Conservation (phyloP, 2,888 invertebrate genomes). For the Agrochola lota region DNA sequence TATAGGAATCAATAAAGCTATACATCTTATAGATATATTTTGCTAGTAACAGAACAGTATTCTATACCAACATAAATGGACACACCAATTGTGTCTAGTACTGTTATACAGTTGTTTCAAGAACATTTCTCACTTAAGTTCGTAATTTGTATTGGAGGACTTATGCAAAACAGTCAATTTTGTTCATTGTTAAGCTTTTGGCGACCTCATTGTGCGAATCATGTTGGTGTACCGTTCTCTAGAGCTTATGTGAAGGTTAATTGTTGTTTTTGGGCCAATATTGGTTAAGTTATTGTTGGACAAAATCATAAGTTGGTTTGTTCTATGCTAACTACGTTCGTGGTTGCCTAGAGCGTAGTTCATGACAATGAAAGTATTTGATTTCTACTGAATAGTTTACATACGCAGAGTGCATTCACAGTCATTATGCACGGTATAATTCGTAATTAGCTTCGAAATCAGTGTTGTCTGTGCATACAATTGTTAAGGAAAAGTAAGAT, state of each 20-base stretch:
- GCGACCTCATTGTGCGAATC: constrained; percentile 43
- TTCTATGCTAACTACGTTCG: not conserved
- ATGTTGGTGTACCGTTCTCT: constrained; percentile 27
- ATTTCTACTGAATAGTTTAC: constrained; percentile 28
- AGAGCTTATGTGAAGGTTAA: constrained; percentile 37
- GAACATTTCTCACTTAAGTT: constrained; percentile 7
- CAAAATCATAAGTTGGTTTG: not conserved
- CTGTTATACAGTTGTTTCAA: constrained; percentile 17
- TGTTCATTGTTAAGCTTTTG: constrained; percentile 46
- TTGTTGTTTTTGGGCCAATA: constrained; percentile 22
- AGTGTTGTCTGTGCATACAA: constrained; percentile 14
- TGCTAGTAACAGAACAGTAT: not conserved
- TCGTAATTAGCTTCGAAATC: constrained; percentile 21
- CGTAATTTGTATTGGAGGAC: constrained; percentile 48
- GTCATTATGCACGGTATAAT: constrained; percentile 18
- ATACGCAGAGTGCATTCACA: constrained; percentile 22
- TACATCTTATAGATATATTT: not conserved
- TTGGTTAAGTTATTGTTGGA: constrained; percentile 12
- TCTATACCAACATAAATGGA: not conserved
- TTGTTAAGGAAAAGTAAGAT: constrained; percentile 47
- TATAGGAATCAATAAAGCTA: not conserved
- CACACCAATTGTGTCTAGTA: not conserved
- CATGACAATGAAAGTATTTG: constrained; percentile 19
- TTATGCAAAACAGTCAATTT: constrained; percentile 57
- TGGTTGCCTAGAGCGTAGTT: not conserved